These are phyloP conservation scores for Pholis gunnellus DNA, from an alignment of 2,113 vertebrate genomes.

Conservation along the genomic window DNA sequence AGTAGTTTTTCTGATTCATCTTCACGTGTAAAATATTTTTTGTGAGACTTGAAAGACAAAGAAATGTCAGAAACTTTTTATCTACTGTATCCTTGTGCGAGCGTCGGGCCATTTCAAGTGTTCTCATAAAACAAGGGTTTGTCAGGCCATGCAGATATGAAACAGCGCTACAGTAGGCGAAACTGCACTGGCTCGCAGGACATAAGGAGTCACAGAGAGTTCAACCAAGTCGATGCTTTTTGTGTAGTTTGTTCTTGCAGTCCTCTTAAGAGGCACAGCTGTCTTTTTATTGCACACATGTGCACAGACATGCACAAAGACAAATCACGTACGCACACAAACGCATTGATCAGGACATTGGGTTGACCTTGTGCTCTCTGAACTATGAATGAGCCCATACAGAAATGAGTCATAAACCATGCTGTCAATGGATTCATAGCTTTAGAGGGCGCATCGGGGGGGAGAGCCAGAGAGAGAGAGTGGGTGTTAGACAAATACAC, in stretches of 20 bases:
- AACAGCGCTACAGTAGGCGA: neutral
- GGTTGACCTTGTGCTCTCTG: conserved; percentile 30
- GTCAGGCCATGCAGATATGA: neutral
- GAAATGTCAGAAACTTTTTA: conserved; percentile 2
- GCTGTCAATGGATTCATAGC: conserved; percentile 49
- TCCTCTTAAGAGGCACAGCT: neutral
- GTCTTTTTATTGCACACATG: neutral
- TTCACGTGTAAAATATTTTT: conserved; percentile 7
- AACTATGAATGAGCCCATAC: conserved; percentile 52
- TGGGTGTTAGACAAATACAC: conserved; percentile 6
- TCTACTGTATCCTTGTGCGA: neutral
- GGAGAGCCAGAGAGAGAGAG: neutral
- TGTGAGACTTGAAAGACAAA: conserved; percentile 11
- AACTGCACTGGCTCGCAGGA: neutral
- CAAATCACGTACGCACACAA: neutral
- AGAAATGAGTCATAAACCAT: conserved; percentile 41
- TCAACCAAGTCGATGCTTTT: neutral
- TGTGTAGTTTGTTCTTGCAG: conserved; percentile 1
- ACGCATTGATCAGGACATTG: conserved; percentile 29
- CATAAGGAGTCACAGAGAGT: conserved; percentile 22
- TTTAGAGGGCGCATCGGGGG: conserved; percentile 15
- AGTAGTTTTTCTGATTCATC: conserved; percentile 34
- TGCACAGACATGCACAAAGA: neutral
- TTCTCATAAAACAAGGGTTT: conserved; percentile 25
- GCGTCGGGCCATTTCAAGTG: neutral